Evolutionary conservation across 2,797 vertebrate species (phyloP).

Genomic region (Tapera naevia): DNA sequence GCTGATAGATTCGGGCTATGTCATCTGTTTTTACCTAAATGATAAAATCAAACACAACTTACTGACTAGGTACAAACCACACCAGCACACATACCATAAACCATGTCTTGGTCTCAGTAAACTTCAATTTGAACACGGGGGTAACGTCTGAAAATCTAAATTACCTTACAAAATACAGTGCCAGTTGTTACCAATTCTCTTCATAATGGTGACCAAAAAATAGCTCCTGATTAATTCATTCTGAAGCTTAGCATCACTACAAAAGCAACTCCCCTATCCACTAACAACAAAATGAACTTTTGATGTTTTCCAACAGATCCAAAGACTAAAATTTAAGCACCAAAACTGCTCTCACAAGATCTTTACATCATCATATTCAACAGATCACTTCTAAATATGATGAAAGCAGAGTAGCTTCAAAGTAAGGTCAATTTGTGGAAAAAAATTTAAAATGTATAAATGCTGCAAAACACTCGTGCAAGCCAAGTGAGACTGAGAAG

Average conservation of each 20-base stretch:
- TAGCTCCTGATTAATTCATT: background rate
- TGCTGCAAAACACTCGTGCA: background rate
- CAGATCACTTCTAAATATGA: background rate
- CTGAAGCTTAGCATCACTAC: background rate
- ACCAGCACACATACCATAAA: background rate
- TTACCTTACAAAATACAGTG: background rate
- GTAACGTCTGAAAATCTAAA: background rate
- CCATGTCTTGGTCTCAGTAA: background rate
- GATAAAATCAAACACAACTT: background rate
- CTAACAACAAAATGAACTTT: background rate
- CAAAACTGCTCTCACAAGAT: background rate
- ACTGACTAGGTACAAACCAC: background rate
- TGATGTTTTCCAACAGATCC: background rate
- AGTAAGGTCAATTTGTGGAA: background rate
- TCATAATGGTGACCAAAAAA: background rate
- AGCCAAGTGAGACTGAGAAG: background rate
- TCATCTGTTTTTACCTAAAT: conserved; percentile 88
- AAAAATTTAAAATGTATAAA: background rate
- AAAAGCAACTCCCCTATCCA: background rate
- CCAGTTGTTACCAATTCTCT: background rate
- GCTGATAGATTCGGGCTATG: conserved; percentile 93
- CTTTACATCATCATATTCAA: background rate
- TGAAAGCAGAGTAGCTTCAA: background rate
- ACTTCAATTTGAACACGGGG: background rate
- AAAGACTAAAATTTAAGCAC: background rate